A percentile compares a stretch with the other conserved stretches of the same genome.
phyloP scores from a whole-genome alignment of 2,113 vertebrate species.

The Gnathonemus echidnorhynchus region DNA sequence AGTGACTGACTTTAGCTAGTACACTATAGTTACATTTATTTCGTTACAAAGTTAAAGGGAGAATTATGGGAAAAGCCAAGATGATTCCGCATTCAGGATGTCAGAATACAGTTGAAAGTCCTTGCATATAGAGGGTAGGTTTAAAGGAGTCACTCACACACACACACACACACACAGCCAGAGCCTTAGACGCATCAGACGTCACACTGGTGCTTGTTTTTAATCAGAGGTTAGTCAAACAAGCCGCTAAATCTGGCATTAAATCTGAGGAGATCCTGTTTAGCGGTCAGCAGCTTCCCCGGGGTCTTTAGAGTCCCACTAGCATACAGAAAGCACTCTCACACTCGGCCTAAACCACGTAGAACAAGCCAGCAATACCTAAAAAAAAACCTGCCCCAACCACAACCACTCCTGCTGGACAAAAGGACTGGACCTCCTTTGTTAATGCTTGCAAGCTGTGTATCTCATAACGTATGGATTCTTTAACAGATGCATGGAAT shows the following conservation, averaged over 20 bases:
- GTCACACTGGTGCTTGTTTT: not conserved
- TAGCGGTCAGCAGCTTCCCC: not conserved
- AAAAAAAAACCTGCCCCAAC: not conserved
- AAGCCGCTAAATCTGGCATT: not conserved
- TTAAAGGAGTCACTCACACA: not conserved
- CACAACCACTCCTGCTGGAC: not conserved
- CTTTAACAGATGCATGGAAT: not conserved
- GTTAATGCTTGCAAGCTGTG: not conserved
- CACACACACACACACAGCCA: not conserved
- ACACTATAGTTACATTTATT: not conserved
- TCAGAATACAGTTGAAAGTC: not conserved
- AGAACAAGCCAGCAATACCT: not conserved
- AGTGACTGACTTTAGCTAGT: not conserved
- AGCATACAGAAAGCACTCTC: not conserved
- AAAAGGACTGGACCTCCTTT: not conserved
- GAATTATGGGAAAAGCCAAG: not conserved
- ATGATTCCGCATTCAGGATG: not conserved
- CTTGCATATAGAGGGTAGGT: not conserved
- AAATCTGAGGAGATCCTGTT: slow-evolving; percentile 12
- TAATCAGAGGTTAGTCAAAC: not conserved
- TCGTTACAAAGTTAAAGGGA: not conserved
- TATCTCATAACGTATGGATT: not conserved
- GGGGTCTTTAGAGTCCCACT: not conserved
- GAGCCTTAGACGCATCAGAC: not conserved
- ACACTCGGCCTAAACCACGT: not conserved